These are phyloP conservation scores for Cyprinodon variegatus DNA, from an alignment of 2,113 vertebrate genomes.

Conservation along the genomic window DNA sequence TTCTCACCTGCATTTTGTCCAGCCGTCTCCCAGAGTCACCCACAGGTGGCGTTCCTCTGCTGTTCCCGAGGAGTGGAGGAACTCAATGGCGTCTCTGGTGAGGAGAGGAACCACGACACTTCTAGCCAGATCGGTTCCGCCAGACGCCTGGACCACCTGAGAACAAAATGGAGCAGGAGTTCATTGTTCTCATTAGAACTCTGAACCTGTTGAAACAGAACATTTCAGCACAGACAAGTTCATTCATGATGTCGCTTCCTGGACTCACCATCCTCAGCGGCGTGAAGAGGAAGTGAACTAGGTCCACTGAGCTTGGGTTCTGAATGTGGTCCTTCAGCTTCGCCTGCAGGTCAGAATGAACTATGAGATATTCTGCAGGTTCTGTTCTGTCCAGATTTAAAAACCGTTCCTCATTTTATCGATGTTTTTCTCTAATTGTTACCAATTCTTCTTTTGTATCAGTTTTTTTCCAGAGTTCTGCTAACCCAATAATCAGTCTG, in stretches of 20 bases:
- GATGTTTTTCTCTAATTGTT: no score
- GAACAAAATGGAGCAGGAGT: neutral
- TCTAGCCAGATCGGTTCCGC: slow-evolving; percentile 87
- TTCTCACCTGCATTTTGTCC: slow-evolving; percentile 90
- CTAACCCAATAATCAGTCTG: no score
- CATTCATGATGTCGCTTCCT: neutral
- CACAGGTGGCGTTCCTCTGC: slow-evolving; percentile 90
- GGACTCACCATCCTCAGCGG: slow-evolving; percentile 88
- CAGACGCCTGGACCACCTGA: slow-evolving; percentile 92
- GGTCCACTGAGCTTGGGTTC: slow-evolving; percentile 91
- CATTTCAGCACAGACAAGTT: neutral
- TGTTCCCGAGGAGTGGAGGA: slow-evolving; percentile 83
- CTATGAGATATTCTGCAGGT: neutral
- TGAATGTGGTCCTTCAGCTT: slow-evolving; percentile 92
- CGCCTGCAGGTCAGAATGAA: slow-evolving; percentile 77
- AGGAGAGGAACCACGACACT: slow-evolving; percentile 90
- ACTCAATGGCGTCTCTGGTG: slow-evolving; percentile 88
- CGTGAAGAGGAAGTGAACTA: slow-evolving; percentile 94
- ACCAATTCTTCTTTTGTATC: no score
- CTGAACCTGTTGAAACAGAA: neutral
- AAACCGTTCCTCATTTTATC: no score
- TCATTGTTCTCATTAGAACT: neutral
- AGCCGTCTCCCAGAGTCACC: slow-evolving; percentile 88
- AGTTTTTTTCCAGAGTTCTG: no score
- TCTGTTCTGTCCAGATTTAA: no score